Evolutionary conservation across 2,113 vertebrate species (phyloP).

Genomic region (Megaleporinus macrocephalus): DNA sequence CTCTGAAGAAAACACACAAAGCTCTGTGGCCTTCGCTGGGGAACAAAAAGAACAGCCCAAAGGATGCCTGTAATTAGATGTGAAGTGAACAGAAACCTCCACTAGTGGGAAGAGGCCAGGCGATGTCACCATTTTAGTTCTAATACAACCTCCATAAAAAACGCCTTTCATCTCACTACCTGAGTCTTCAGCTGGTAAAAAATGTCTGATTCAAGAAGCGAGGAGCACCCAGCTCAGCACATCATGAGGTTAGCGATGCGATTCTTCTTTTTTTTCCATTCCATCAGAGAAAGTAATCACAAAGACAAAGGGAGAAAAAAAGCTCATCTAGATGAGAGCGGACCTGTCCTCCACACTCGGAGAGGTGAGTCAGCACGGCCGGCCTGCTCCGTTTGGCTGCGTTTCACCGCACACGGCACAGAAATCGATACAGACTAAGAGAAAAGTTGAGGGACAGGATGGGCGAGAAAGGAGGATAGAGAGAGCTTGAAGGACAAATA

Average conservation of each 20-base stretch:
- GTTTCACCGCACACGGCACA: background rate
- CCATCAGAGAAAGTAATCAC: constrained; percentile 59
- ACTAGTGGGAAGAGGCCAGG: background rate
- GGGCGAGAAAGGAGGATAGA: constrained; percentile 13
- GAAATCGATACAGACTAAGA: constrained; percentile 30
- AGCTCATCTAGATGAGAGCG: constrained; percentile 50
- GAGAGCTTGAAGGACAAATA: too few relatives aligned
- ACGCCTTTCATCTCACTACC: constrained; percentile 15
- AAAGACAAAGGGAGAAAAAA: constrained; percentile 39
- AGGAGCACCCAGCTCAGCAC: constrained; percentile 22
- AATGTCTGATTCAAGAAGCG: constrained; percentile 36
- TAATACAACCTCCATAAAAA: constrained; percentile 16
- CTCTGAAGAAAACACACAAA: background rate
- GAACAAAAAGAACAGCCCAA: background rate
- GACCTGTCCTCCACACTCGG: constrained; percentile 10
- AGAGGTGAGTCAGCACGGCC: constrained; percentile 42
- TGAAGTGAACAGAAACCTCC: constrained; percentile 4
- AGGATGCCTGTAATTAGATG: constrained; percentile 23
- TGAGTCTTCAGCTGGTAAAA: constrained; percentile 9
- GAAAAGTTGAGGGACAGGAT: constrained; percentile 45
- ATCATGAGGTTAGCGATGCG: constrained; percentile 57
- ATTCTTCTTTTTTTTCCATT: constrained; percentile 30
- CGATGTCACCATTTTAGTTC: constrained; percentile 23
- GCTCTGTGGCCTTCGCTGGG: background rate
- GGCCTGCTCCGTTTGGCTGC: background rate